Conservation (phyloP, 2,888 invertebrate species). For the Cephus sareptanus region DNA sequence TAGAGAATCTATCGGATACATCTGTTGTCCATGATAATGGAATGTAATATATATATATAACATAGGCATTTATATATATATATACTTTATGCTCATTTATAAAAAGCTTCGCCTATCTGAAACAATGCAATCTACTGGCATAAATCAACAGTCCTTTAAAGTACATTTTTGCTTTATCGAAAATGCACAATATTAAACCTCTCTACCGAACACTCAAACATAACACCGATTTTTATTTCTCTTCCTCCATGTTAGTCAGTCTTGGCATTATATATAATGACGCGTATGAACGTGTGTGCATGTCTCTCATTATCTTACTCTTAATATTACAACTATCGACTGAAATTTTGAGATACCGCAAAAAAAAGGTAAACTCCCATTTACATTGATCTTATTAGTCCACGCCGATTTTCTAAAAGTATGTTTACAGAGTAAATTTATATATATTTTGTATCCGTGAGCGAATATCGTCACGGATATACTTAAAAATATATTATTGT, state of each 20-base stretch:
- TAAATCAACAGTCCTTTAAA: slow-evolving; percentile 63
- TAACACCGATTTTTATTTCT: slow-evolving; percentile 57
- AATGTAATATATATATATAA: slow-evolving; percentile 33
- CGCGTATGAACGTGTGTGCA: slow-evolving; percentile 25
- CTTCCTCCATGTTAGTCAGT: slow-evolving; percentile 37
- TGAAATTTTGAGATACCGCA: background rate
- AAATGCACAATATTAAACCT: slow-evolving; percentile 62
- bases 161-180: slow-evolving; percentile 57
- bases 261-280: slow-evolving; percentile 33
- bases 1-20: slow-evolving; percentile 7
- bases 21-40: slow-evolving; percentile 37
- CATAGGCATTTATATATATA: slow-evolving; percentile 27
- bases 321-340: slow-evolving; percentile 17
- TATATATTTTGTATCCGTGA: background rate
- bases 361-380: background rate
- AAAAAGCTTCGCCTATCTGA: slow-evolving; percentile 60
- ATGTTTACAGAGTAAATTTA: background rate
- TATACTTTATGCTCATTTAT: slow-evolving; percentile 54
- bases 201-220: slow-evolving; percentile 64
- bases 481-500: slow-evolving; percentile 66
- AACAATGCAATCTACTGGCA: slow-evolving; percentile 60
- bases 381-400: background rate
- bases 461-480: background rate
- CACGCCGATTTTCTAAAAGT: background rate
- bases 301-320: slow-evolving; percentile 21